Base-by-base conservation (phyloP, 1,140 invertebrate species). In the Drosophila sp. region DNA sequence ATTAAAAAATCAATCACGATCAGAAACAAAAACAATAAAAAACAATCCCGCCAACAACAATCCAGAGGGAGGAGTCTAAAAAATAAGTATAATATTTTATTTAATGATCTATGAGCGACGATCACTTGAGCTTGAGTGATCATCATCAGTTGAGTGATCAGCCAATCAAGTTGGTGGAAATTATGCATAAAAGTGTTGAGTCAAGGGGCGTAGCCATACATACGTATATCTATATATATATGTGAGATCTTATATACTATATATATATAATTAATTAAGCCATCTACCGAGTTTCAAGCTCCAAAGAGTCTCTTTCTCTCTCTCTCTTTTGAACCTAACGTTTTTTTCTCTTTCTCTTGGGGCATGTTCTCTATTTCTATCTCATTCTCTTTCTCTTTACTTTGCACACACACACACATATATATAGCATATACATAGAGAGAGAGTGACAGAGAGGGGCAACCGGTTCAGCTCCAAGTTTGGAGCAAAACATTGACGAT, bases 391-490 rank as follows among this genome's bases (percentile, higher is more conserved):
- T 29, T 58, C 33, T 58, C 44, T 50, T 50, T 2, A 8, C 23
- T 47, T 17, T 50, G 23, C 44, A 17, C 40, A 41, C 44, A 27
- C 23, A 27, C 44, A 27, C 23, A 3, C 23, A 50, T 0, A 27
- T 2, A 47, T 17, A 47, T 0, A n/a, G n/a, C 17, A 17, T 17
- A 17, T 17, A 35, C 1, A 6, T 1, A 71, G 66, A 71, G 35
- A 44, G 60, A 29, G 25, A 38, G 33, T 2, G 58, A 56, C 29
- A 32, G 54, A 32, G 32, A 27, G 23, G 27, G 29, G 27, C 60
- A 86, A 87, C 82, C 84, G 83, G 83, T 87, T 79, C 70, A 61
- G 60, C 44, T 44, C 84, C 85, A 89, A 84, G 85, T 89, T 87
- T 89, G 84, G 84, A 71, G 69, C 67, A 57, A 67, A 67, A 72